Conservation (phyloP, 1,140 invertebrate genomes). For the Lucilia sericata region DNA sequence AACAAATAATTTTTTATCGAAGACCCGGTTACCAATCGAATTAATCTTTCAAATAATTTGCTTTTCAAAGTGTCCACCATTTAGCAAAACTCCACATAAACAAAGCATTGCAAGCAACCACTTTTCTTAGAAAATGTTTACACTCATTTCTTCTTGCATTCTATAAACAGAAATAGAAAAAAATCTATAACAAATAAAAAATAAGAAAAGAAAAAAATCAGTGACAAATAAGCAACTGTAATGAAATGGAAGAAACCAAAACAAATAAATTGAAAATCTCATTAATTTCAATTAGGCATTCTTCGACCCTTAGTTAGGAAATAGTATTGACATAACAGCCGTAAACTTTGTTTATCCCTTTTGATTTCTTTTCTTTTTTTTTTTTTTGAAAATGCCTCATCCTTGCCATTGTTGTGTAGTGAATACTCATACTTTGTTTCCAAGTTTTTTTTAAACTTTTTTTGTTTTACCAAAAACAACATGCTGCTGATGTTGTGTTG, state of each 20-base stretch:
- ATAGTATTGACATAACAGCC: slow-evolving; percentile 37
- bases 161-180: background rate
- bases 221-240: slow-evolving; percentile 6
- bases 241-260: slow-evolving; percentile 32
- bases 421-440: background rate
- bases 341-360: slow-evolving; percentile 37
- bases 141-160: no score
- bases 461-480: background rate
- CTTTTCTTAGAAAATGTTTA: no score
- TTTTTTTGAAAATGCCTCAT: background rate
- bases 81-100: no score
- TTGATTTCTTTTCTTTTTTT: background rate
- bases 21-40: no score
- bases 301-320: slow-evolving; percentile 20
- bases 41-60: no score
- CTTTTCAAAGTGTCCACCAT: no score
- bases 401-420: background rate
- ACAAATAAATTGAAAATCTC: slow-evolving; percentile 42
- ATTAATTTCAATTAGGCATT: slow-evolving; percentile 44
- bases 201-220: background rate
- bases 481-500: background rate
- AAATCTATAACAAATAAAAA: background rate
- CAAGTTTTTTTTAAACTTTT: no score
- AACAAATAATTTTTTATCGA: no score
- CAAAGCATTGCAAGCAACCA: no score